Evolutionary conservation across 2,113 vertebrate species (phyloP).

Genomic region (Pogona vitticeps): DNA sequence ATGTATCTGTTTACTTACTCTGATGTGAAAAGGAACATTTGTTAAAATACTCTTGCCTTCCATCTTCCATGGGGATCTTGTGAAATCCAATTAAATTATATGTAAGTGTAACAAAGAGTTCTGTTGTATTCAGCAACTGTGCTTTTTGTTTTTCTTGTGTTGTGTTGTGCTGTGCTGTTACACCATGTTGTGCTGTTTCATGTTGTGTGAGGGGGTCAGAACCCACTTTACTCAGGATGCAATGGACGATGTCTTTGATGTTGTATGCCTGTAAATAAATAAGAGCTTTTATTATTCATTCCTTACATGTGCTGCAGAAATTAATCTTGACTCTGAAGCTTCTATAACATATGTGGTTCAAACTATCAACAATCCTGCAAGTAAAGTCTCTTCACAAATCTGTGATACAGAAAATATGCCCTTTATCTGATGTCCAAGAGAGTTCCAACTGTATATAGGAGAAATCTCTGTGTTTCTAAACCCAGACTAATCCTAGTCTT

Average conservation of each 20-base stretch:
- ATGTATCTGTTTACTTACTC: not conserved
- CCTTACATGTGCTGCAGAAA: not conserved
- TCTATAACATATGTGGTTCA: not conserved
- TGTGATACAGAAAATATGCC: not conserved
- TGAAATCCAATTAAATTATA: not conserved
- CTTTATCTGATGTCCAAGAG: too few species aligned
- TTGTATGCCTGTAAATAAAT: not conserved
- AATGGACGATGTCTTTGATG: not conserved
- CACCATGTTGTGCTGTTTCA: not conserved
- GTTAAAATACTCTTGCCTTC: not conserved
- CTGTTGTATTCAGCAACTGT: too few species aligned
- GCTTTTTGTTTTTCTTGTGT: too few species aligned
- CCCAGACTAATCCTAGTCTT: not conserved
- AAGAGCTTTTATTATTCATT: not conserved
- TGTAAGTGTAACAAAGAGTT: not conserved
- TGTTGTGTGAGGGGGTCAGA: not conserved
- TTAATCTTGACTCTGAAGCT: not conserved
- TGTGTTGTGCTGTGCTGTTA: too few species aligned
- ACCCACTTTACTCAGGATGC: not conserved
- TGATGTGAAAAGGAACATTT: not conserved
- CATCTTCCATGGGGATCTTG: not conserved
- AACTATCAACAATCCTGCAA: not conserved
- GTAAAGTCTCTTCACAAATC: not conserved
- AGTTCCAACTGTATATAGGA: not conserved
- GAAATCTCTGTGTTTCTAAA: not conserved